Evolutionary conservation across 2,797 vertebrate genomes (phyloP).

Genomic region (Odontamblyopus rebecca): DNA sequence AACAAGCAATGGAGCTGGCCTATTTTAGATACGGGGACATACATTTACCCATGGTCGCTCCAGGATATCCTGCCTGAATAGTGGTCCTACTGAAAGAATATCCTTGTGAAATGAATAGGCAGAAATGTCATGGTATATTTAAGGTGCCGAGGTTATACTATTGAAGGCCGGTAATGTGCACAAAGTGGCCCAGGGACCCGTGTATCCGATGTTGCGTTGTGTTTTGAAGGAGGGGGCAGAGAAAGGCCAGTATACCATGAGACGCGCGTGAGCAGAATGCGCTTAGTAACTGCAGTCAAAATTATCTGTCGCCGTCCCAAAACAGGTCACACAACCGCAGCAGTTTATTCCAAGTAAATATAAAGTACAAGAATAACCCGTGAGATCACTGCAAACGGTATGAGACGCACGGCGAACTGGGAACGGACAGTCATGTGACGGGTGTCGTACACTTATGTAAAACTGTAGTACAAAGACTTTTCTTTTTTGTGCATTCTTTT

Average conservation of each 20-base stretch:
- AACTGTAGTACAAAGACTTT: too few relatives aligned
- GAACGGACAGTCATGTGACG: not conserved
- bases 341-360: slow-evolving; percentile 45
- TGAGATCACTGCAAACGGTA: slow-evolving; percentile 59
- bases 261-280: slow-evolving; percentile 21
- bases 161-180: slow-evolving; percentile 16
- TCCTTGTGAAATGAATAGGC: slow-evolving; percentile 25
- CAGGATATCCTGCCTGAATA: slow-evolving; percentile 34
- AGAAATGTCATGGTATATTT: slow-evolving; percentile 37
- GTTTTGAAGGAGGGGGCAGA: slow-evolving; percentile 45
- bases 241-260: slow-evolving; percentile 22
- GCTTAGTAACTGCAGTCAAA: slow-evolving; percentile 74
- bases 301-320: slow-evolving; percentile 69
- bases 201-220: slow-evolving; percentile 7
- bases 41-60: slow-evolving; percentile 40
- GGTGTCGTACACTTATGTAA: not conserved
- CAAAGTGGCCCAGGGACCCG: slow-evolving; percentile 29
- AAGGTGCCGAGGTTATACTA: slow-evolving; percentile 11
- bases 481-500: too few relatives aligned
- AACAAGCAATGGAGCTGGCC: slow-evolving; percentile 41
- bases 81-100: slow-evolving; percentile 36
- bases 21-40: slow-evolving; percentile 53
- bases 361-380: slow-evolving; percentile 58
- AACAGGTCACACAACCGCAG: slow-evolving; percentile 59
- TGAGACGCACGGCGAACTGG: not conserved